Percentiles rank a stretch among this genome's conserved stretches.
Evolutionary conservation across 2,797 vertebrate species (phyloP).

Genomic region (Hipposideros larvatus): DNA sequence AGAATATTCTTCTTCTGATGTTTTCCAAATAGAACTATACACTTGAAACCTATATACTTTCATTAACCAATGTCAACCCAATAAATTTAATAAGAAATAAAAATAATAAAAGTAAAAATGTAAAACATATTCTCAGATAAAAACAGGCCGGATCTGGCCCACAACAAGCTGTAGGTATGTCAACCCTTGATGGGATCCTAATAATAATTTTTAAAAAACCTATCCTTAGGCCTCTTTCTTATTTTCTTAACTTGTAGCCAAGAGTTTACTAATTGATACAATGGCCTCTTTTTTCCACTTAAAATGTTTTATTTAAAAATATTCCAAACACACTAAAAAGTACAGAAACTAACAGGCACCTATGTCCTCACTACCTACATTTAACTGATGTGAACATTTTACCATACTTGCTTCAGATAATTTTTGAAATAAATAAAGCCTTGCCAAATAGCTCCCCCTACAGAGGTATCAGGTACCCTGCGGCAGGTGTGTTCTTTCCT

Average conservation of each 20-base stretch:
- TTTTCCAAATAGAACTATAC: not conserved
- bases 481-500: not conserved
- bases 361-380: not conserved
- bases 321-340: not conserved
- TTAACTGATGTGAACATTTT: not conserved
- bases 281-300: not conserved
- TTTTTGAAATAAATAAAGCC: not conserved
- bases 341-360: not conserved
- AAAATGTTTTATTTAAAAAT: not conserved
- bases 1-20: not conserved
- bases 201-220: not conserved
- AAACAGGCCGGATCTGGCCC: not conserved
- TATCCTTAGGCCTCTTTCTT: not conserved
- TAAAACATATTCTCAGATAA: not conserved
- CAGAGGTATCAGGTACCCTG: not conserved
- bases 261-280: not conserved
- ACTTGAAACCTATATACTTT: too few species aligned
- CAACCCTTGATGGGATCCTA: not conserved
- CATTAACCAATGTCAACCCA: too few species aligned
- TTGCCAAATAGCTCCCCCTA: not conserved
- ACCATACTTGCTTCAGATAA: not conserved
- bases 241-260: not conserved
- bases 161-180: not conserved
- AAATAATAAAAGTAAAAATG: not conserved
- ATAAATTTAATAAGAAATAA: too few species aligned